A percentile compares a stretch with the other conserved stretches of the same genome.
Evolutionary conservation across 2,888 invertebrate genomes (phyloP).

Genomic region (Tetragonula carbonaria): DNA sequence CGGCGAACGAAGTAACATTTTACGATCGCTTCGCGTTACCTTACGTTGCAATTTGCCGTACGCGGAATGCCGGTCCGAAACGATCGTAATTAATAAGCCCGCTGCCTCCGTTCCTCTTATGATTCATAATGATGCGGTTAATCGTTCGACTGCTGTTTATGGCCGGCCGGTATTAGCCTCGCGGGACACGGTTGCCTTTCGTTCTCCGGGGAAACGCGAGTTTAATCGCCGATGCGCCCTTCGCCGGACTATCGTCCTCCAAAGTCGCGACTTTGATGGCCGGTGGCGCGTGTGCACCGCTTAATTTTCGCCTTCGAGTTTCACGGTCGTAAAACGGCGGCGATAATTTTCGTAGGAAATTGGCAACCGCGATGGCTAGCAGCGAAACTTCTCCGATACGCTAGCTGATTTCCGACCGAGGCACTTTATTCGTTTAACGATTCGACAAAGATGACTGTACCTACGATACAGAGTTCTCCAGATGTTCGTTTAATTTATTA

Average conservation of each 20-base stretch:
- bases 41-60: slow-evolving; percentile 48
- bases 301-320: background rate
- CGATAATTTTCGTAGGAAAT: background rate
- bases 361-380: background rate
- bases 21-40: slow-evolving; percentile 51
- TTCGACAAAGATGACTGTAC: too few relatives aligned
- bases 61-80: slow-evolving; percentile 39
- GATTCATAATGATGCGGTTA: slow-evolving; percentile 57
- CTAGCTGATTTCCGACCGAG: too few relatives aligned
- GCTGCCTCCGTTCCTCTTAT: slow-evolving; percentile 28
- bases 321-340: background rate
- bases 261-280: background rate
- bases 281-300: slow-evolving; percentile 3
- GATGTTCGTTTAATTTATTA: too few relatives aligned
- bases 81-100: slow-evolving; percentile 56
- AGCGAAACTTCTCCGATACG: background rate
- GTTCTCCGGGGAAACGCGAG: slow-evolving; percentile 6
- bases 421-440: too few relatives aligned
- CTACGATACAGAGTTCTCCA: too few relatives aligned
- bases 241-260: background rate
- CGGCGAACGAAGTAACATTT: slow-evolving; percentile 39
- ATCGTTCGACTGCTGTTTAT: slow-evolving; percentile 46
- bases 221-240: slow-evolving; percentile 24
- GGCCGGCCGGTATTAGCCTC: slow-evolving; percentile 24
- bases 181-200: slow-evolving; percentile 6